These are phyloP conservation scores for Centropus unirufus DNA, from an alignment of 2,113 vertebrate species.

Conservation along the genomic window DNA sequence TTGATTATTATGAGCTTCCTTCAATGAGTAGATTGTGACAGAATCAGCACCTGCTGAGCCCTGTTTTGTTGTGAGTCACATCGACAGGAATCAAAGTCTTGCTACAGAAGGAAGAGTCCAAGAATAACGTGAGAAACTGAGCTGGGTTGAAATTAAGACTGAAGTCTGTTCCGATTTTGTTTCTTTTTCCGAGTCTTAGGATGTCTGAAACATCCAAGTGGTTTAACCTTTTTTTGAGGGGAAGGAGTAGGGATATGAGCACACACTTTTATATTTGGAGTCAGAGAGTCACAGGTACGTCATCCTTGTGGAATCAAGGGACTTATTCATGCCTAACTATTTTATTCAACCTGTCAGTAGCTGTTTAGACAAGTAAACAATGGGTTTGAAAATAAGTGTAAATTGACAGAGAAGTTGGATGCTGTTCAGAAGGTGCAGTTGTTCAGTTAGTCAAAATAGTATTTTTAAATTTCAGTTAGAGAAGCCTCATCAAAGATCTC, in stretches of 20 bases:
- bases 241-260: neutral
- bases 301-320: neutral
- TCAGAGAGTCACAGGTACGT: neutral
- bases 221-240: neutral
- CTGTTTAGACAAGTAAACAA: neutral
- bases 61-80: neutral
- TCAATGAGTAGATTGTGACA: neutral
- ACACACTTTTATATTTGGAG: neutral
- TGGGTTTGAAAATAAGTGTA: neutral
- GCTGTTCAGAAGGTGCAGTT: neutral
- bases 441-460: neutral
- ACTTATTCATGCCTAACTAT: neutral
- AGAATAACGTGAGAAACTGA: neutral
- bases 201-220: neutral
- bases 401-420: neutral
- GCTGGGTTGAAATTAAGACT: neutral
- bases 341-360: neutral
- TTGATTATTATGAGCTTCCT: neutral
- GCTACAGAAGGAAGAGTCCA: neutral
- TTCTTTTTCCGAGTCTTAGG: neutral
- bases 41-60: neutral
- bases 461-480: neutral
- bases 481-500: neutral
- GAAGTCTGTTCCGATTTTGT: neutral
- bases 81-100: neutral